These are phyloP conservation scores for Blastobasis adustella DNA, from an alignment of 2,888 invertebrate genomes.

Conservation along the genomic window DNA sequence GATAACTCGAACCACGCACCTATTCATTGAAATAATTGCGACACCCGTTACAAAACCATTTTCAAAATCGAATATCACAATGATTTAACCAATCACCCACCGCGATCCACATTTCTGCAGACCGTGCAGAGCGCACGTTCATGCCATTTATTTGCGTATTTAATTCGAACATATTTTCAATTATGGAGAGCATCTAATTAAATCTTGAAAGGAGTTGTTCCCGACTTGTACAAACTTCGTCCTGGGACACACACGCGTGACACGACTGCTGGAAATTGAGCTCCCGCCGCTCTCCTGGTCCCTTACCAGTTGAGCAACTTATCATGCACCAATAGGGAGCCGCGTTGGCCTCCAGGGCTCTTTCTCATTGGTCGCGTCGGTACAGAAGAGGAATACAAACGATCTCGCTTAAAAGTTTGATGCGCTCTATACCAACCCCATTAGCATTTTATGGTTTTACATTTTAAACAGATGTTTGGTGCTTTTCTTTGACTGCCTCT, in stretches of 20 bases:
- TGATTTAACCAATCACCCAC: not conserved
- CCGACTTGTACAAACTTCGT: constrained; percentile 50
- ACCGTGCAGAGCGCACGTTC: constrained; percentile 28
- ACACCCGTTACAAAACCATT: too few relatives aligned
- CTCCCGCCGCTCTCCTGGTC: constrained; percentile 14
- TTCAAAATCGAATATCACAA: not conserved
- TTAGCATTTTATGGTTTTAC: constrained; percentile 60
- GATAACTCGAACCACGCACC: too few relatives aligned
- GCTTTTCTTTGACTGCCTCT: constrained; percentile 5
- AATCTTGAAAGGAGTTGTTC: constrained; percentile 55
- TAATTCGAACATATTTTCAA: constrained; percentile 59
- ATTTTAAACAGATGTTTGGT: constrained; percentile 56
- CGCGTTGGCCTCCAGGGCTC: constrained; percentile 17
- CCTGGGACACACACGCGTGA: constrained; percentile 35
- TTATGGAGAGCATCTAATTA: constrained; percentile 55
- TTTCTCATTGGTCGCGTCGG: constrained; percentile 31
- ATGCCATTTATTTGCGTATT: constrained; percentile 47
- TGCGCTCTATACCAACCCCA: constrained; percentile 61
- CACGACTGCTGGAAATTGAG: constrained; percentile 29
- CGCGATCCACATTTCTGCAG: constrained; percentile 12
- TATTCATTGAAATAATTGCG: too few relatives aligned
- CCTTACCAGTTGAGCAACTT: too few relatives aligned
- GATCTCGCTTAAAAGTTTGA: constrained; percentile 65
- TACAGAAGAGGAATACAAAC: constrained; percentile 57
- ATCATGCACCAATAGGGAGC: too few relatives aligned